Evolutionary conservation across 2,888 invertebrate species (phyloP).

Genomic region (Rhorus exstirpatorius): DNA sequence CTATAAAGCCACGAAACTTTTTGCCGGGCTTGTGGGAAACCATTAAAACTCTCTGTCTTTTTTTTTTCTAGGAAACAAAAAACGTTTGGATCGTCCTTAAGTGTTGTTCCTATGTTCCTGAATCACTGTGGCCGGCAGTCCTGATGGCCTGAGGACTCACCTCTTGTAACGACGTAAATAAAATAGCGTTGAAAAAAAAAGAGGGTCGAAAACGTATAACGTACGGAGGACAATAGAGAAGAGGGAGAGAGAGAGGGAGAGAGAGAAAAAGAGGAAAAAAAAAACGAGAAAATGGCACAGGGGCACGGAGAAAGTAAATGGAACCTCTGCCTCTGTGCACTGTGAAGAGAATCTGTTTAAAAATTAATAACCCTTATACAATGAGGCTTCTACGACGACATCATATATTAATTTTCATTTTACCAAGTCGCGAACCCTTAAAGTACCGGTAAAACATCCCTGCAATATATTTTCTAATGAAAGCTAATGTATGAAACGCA

Average conservation of each 20-base stretch:
- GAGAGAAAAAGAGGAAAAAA: not conserved
- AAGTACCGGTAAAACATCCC: too few species aligned
- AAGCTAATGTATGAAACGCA: too few species aligned
- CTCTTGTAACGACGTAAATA: constrained; percentile 16
- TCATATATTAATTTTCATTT: not conserved
- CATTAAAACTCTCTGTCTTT: constrained; percentile 33
- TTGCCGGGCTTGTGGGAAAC: constrained; percentile 16
- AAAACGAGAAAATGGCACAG: not conserved
- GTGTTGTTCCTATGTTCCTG: constrained; percentile 19
- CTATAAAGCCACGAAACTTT: constrained; percentile 6
- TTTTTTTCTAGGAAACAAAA: not conserved
- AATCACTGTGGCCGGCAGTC: not conserved
- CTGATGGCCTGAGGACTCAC: not conserved
- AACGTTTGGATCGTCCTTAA: constrained; percentile 9
- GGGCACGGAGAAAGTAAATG: not conserved
- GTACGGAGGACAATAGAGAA: constrained; percentile 16
- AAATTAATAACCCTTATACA: not conserved
- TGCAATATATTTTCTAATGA: too few species aligned
- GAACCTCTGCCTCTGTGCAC: not conserved
- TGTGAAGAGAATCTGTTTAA: not conserved
- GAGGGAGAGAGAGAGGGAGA: not conserved
- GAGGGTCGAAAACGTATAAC: not conserved
- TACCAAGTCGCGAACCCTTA: too few species aligned
- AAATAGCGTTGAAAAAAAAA: constrained; percentile 17
- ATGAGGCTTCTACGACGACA: too few species aligned